phyloP scores from a whole-genome alignment of 2,888 invertebrate genomes.

The Ornithoptera priamus region DNA sequence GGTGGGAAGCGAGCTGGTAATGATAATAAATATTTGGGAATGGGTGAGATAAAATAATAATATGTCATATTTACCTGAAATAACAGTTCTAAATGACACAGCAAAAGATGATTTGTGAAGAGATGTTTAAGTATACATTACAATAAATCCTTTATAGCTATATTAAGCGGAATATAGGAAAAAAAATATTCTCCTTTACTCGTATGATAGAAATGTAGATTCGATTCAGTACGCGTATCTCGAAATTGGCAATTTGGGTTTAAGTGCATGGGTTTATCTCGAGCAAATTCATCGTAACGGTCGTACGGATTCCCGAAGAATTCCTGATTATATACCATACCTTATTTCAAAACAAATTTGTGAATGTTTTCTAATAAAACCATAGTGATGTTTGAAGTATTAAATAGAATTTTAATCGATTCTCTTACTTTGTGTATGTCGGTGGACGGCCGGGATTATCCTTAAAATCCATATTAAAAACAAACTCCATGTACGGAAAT shows the following conservation, averaged over 20 bases:
- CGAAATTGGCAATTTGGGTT: constrained; percentile 30
- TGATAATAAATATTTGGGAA: no score
- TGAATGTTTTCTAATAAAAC: background rate
- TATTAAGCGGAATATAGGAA: constrained; percentile 4
- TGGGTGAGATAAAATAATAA: background rate
- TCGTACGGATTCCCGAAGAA: constrained; percentile 22
- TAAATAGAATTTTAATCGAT: no score
- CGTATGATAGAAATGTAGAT: constrained; percentile 26
- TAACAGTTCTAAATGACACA: background rate
- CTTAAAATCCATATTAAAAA: no score
- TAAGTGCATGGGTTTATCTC: constrained; percentile 30
- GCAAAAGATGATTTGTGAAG: background rate
- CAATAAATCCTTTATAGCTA: background rate
- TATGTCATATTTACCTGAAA: background rate
- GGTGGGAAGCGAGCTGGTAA: no score
- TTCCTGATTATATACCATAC: constrained; percentile 18
- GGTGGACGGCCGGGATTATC: no score
- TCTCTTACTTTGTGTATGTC: no score
- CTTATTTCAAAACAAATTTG: background rate
- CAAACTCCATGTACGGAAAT: no score
- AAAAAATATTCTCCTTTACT: constrained; percentile 6
- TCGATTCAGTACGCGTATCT: constrained; percentile 28
- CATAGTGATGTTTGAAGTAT: no score
- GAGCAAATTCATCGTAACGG: constrained; percentile 27
- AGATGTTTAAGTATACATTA: background rate